Conservation (phyloP, 2,888 invertebrate species). For the Chalcosyrphus nemorum region DNA sequence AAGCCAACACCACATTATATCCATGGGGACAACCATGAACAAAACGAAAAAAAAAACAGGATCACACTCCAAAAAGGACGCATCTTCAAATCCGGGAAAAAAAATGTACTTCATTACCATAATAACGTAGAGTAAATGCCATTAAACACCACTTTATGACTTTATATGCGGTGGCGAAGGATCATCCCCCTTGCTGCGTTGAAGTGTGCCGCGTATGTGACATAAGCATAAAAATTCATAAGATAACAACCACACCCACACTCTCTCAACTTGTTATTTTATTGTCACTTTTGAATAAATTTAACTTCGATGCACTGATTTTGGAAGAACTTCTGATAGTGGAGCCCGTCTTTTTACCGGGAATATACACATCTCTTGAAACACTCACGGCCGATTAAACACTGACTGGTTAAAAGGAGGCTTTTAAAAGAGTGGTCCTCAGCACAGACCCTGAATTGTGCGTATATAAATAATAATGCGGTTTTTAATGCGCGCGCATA, state of each 20-base stretch:
- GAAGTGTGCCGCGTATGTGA: constrained; percentile 57
- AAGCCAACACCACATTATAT: constrained; percentile 57
- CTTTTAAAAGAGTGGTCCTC: constrained; percentile 70
- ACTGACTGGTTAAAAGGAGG: constrained; percentile 71
- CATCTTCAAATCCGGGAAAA: constrained; percentile 63
- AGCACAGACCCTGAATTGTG: constrained; percentile 67
- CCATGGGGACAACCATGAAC: constrained; percentile 38
- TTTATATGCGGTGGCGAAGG: constrained; percentile 75
- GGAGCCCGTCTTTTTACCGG: not conserved
- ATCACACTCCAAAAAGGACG: constrained; percentile 57
- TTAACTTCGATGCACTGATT: constrained; percentile 54
- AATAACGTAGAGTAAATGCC: constrained; percentile 81
- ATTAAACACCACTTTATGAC: constrained; percentile 82
- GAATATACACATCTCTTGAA: constrained; percentile 58
- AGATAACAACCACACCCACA: constrained; percentile 42
- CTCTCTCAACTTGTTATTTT: constrained; percentile 23
- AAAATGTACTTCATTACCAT: constrained; percentile 80
- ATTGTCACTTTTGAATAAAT: constrained; percentile 66
- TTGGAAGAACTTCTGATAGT: not conserved
- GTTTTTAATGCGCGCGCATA: constrained; percentile 74
- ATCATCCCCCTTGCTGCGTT: constrained; percentile 58
- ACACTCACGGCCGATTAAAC: constrained; percentile 73
- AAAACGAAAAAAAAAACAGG: constrained; percentile 48
- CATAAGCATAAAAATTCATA: constrained; percentile 70
- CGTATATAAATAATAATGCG: constrained; percentile 72